Percentiles rank a stretch among this genome's conserved stretches.
These are phyloP conservation scores for Poeciliopsis turrubarensis DNA, from an alignment of 2,113 vertebrate genomes.

Conservation along the genomic window DNA sequence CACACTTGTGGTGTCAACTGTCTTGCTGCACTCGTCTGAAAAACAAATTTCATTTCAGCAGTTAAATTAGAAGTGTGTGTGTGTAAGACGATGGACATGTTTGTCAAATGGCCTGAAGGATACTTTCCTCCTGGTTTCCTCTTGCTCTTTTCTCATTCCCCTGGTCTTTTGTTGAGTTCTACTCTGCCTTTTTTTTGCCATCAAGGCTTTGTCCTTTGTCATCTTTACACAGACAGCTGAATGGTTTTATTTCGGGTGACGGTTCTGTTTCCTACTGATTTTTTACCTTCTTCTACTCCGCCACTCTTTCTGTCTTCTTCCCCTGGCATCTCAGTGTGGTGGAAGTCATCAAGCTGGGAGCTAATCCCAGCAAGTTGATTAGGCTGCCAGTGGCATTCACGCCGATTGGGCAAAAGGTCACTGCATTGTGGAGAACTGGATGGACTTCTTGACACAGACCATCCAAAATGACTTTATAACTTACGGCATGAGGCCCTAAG, in stretches of 20 bases:
- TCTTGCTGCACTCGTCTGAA: conserved; percentile 55
- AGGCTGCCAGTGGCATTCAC: conserved; percentile 75
- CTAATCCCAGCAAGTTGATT: conserved; percentile 80
- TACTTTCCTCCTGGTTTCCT: conserved; percentile 63
- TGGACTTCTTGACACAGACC: conserved; percentile 73
- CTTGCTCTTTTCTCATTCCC: conserved; percentile 58
- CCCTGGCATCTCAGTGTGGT: conserved; percentile 53
- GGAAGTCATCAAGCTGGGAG: conserved; percentile 72
- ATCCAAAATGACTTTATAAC: conserved; percentile 73
- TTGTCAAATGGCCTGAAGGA: conserved; percentile 69
- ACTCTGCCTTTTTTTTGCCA: conserved; percentile 62
- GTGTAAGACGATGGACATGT: conserved; percentile 66
- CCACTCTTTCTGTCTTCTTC: conserved; percentile 60
- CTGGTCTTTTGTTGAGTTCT: conserved; percentile 63
- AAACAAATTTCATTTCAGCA: conserved; percentile 68
- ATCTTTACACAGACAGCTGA: conserved; percentile 45
- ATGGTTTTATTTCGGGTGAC: conserved; percentile 64
- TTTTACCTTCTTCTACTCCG: conserved; percentile 30
- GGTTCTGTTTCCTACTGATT: conserved; percentile 63
- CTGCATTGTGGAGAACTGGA: conserved; percentile 67
- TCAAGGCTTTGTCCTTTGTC: conserved; percentile 69
- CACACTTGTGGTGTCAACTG: conserved; percentile 47
- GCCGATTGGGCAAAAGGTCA: conserved; percentile 68
- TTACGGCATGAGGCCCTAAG: conserved; percentile 67
- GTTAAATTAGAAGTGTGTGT: conserved; percentile 37